phyloP scores from a whole-genome alignment of 2,888 invertebrate species.

The Drepana falcataria region DNA sequence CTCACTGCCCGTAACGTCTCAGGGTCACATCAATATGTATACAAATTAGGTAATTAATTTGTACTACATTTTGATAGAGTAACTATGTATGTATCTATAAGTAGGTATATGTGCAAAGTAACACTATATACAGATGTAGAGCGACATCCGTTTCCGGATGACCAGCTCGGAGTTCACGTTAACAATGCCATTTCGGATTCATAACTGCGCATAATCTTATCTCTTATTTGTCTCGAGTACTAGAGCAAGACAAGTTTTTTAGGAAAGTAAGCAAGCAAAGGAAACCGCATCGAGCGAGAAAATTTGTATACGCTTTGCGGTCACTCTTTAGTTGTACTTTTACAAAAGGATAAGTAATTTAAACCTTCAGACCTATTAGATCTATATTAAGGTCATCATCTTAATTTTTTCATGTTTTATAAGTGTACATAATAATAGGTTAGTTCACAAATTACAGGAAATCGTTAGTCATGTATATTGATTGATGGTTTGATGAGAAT shows the following conservation, averaged over 20 bases:
- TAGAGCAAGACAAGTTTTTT: constrained; percentile 26
- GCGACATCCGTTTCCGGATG: background rate
- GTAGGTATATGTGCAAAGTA: constrained; percentile 1
- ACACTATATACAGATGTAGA: background rate
- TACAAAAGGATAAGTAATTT: too few species aligned
- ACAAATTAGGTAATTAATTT: too few species aligned
- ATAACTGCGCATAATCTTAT: constrained; percentile 10
- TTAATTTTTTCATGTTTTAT: too few species aligned
- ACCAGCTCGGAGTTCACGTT: background rate
- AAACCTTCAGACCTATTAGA: too few species aligned
- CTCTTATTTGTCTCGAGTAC: constrained; percentile 24
- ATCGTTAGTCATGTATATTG: background rate
- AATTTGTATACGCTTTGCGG: constrained; percentile 4
- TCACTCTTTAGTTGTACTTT: too few species aligned
- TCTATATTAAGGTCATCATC: too few species aligned
- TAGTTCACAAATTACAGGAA: background rate
- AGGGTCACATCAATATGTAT: too few species aligned
- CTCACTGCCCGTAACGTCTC: too few species aligned
- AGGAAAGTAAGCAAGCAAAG: constrained; percentile 27
- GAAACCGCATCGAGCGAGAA: constrained; percentile 1
- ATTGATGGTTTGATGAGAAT: background rate
- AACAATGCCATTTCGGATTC: constrained; percentile 1
- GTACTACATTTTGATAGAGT: too few species aligned
- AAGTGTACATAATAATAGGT: too few species aligned
- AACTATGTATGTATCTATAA: background rate